Evolutionary conservation across 2,888 invertebrate species (phyloP).

Genomic region (Graphium colonna): DNA sequence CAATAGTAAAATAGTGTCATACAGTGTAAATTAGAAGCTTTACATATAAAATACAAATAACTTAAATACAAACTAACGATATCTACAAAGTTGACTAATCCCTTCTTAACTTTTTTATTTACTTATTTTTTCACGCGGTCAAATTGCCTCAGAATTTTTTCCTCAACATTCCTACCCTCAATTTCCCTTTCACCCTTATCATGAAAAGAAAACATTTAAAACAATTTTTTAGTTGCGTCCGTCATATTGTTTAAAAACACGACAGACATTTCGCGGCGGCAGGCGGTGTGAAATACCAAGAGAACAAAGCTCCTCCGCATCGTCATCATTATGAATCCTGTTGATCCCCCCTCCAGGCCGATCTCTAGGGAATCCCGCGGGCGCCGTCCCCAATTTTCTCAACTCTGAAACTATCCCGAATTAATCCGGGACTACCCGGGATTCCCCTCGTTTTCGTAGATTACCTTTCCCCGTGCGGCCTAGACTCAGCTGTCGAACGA

Average conservation of each 20-base stretch:
- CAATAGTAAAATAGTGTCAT: too few relatives aligned
- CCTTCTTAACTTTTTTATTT: too few relatives aligned
- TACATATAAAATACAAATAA: too few relatives aligned
- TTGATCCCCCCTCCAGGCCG: slow-evolving; percentile 38
- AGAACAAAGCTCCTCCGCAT: slow-evolving; percentile 45
- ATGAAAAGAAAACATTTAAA: neutral
- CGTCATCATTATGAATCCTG: slow-evolving; percentile 66
- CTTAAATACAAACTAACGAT: too few relatives aligned
- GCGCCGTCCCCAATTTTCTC: slow-evolving; percentile 53
- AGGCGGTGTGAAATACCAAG: neutral
- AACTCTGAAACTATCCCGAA: slow-evolving; percentile 59
- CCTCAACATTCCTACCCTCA: too few relatives aligned
- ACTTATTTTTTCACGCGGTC: too few relatives aligned
- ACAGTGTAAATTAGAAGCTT: too few relatives aligned
- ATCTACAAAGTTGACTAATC: too few relatives aligned
- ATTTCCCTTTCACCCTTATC: neutral
- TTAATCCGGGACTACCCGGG: slow-evolving; percentile 58
- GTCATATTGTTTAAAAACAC: neutral
- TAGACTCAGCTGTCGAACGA: neutral
- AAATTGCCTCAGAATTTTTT: too few relatives aligned
- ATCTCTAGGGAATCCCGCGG: slow-evolving; percentile 31
- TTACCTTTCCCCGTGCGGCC: neutral
- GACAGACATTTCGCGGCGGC: neutral
- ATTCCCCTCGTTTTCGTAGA: slow-evolving; percentile 49
- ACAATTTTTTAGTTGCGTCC: neutral